Conservation (phyloP, 2,797 vertebrate genomes). For the Orientallactaga sibirica region DNA sequence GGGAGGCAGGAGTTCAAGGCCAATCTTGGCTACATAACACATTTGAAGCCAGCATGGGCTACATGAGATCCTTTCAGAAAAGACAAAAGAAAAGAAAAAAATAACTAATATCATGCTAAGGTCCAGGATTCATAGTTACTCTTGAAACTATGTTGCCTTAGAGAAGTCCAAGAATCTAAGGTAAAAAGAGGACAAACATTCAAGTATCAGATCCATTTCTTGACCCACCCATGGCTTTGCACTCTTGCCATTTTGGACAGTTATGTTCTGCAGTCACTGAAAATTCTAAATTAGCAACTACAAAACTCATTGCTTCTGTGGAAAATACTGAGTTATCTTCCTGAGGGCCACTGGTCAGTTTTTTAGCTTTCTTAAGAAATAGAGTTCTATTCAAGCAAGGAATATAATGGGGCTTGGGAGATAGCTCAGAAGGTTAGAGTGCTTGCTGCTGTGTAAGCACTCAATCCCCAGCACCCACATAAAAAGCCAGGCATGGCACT, state of each 20-base stretch:
- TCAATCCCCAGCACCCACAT: too few relatives aligned
- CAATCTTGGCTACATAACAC: background rate
- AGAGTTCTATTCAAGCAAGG: background rate
- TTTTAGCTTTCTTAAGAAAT: background rate
- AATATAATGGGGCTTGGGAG: too few relatives aligned
- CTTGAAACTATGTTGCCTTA: conserved; percentile 17
- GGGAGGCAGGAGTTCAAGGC: background rate
- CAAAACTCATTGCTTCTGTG: background rate
- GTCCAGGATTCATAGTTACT: background rate
- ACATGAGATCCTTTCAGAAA: background rate
- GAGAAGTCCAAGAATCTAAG: conserved; percentile 29
- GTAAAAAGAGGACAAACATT: conserved; percentile 21
- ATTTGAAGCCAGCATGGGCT: background rate
- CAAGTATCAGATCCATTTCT: background rate
- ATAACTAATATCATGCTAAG: background rate
- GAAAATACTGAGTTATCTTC: background rate
- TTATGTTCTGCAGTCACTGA: background rate
- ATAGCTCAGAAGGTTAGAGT: too few relatives aligned
- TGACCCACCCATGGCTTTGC: background rate
- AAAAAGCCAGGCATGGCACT: too few relatives aligned
- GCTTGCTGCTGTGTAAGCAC: too few relatives aligned
- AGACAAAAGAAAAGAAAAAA: background rate
- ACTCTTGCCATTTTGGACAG: background rate
- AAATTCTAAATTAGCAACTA: background rate
- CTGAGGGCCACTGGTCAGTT: background rate